Conservation (phyloP, 2,888 invertebrate genomes). For the Himalopsyche kuldschensis region DNA sequence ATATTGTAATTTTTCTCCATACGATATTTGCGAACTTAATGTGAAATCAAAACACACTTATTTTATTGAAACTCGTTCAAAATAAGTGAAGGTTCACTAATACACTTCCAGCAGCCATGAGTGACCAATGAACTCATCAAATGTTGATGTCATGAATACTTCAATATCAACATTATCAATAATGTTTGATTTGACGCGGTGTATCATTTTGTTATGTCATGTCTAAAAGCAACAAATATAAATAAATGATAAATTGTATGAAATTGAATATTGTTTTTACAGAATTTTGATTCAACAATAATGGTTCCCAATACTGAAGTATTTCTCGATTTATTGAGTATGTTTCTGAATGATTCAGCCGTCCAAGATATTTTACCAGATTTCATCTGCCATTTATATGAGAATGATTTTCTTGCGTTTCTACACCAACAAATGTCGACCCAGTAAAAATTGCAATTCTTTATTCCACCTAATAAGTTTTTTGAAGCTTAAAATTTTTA, state of each 20-base stretch:
- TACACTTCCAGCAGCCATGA: too few species aligned
- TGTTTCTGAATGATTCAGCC: slow-evolving; percentile 10
- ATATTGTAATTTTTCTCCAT: too few species aligned
- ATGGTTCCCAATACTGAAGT: slow-evolving; percentile 22
- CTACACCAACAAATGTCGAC: slow-evolving; percentile 16
- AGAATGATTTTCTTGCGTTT: slow-evolving; percentile 20
- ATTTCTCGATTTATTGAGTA: slow-evolving; percentile 23
- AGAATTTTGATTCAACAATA: slow-evolving; percentile 25
- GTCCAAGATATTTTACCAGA: background rate
- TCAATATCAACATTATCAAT: too few species aligned
- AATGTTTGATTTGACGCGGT: background rate
- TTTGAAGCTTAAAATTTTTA: background rate
- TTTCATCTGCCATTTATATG: slow-evolving; percentile 20
- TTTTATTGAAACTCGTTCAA: too few species aligned
- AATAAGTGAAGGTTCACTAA: too few species aligned
- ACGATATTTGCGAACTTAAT: too few species aligned
- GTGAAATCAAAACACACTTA: too few species aligned
- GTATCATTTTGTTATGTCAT: too few species aligned
- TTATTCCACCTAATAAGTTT: background rate
- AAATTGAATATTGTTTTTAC: background rate
- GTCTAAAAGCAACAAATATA: too few species aligned
- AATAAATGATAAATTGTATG: background rate
- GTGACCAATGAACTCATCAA: too few species aligned
- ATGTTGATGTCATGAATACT: too few species aligned
- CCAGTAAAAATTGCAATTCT: slow-evolving; percentile 14